Base-by-base conservation (phyloP, 2,888 invertebrate genomes). In the Lasius platythorax region DNA sequence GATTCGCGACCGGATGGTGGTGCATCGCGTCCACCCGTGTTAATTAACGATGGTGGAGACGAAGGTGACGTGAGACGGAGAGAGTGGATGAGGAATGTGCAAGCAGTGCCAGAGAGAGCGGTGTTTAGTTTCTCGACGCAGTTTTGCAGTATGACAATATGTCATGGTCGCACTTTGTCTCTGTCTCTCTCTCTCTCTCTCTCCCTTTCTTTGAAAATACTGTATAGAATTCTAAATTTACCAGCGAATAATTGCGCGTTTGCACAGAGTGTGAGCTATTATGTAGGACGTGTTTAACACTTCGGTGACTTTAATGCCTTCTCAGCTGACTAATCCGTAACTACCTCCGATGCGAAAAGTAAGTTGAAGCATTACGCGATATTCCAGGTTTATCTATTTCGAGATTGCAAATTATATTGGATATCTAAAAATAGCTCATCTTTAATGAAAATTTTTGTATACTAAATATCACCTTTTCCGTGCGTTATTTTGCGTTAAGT, bases 281-380 rank as follows among this genome's bases (percentile, higher is more conserved):
- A 15, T 1, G 15, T 23, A 43, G 11, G 12, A 58, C 28, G 79
- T 40, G n/a, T 56, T 56, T 76, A 67, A 66, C 18, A 28, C 37
- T 78, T 63, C 46, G 61, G 61, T 61, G 75, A 81, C 28, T 81
- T 81, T 46, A 81, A 81, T 61, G 61, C 46, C 40, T 46, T 46
- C 12, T 74, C 43, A 12, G 18, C 79, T 37, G 61, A 5, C 58
- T 81, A 46, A 81, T 74, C 15, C 23, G 11, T 46, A 37, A 73
- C 61, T 37, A 33, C 12, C 70, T 78, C 11, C 40, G n/a, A 30
- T 23, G 18, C 23, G 33, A 8, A 15, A 72, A 72, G 30, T 78
- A 58, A 70, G 58, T 68, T 43, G 2, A 76, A 53, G 30, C 33
- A 12, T 66, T 23, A 43, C n/a, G 46, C 3, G n/a, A 9, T 2